Conservation (phyloP, 2,113 vertebrate genomes). For the Pseudonaja textilis region DNA sequence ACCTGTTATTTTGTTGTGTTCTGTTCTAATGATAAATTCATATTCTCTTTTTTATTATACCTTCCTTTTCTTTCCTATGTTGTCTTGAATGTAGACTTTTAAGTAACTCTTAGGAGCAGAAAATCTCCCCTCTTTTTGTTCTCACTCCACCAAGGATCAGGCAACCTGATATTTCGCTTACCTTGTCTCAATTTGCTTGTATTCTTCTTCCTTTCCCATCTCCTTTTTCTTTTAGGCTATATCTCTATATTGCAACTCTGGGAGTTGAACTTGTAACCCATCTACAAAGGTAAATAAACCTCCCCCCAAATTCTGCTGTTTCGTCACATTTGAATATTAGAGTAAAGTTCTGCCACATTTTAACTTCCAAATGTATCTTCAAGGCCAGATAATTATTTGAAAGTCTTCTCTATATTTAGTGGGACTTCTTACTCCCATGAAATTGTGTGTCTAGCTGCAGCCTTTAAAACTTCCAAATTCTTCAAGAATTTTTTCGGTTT, state of each 20-base stretch:
- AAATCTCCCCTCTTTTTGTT: background rate
- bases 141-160: background rate
- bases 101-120: background rate
- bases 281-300: background rate
- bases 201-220: background rate
- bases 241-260: background rate
- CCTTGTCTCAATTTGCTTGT: background rate
- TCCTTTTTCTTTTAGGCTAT: background rate
- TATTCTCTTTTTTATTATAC: background rate
- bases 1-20: background rate
- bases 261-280: background rate
- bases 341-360: background rate
- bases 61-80: background rate
- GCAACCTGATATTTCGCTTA: background rate
- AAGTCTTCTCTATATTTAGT: background rate
- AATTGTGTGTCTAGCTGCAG: background rate
- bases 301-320: background rate
- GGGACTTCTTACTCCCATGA: background rate
- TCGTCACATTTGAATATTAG: background rate
- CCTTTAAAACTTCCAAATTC: conserved; percentile 2
- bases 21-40: background rate
- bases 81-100: too few species aligned
- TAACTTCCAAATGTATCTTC: background rate
- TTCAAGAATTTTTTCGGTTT: background rate
- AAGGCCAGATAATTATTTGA: background rate